Conservation (phyloP, 1,140 invertebrate species). For the Campoletis sonorensis region DNA sequence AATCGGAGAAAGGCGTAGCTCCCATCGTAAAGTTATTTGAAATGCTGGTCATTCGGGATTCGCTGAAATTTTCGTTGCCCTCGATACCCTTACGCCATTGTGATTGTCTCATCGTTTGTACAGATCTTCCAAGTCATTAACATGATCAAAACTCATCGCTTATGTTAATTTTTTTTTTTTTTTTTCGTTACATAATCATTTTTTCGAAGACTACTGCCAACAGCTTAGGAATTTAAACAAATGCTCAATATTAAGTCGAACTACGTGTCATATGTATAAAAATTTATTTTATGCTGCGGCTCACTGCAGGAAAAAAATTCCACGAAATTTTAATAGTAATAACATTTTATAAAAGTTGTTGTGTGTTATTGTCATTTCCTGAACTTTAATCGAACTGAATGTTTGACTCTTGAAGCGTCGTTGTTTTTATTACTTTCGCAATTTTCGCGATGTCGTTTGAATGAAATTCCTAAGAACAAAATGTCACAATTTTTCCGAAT, state of each 20-base stretch:
- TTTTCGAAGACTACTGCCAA: slow-evolving; percentile 5
- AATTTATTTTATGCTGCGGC: not conserved
- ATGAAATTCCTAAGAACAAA: too few relatives aligned
- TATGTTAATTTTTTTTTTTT: slow-evolving; percentile 1
- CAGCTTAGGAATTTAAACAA: not conserved
- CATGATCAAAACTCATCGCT: slow-evolving; percentile 27
- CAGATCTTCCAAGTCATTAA: slow-evolving; percentile 34
- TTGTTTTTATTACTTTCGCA: too few relatives aligned
- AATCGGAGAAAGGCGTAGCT: not conserved
- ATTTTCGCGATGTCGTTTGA: too few relatives aligned
- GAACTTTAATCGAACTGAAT: not conserved
- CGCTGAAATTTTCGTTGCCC: not conserved
- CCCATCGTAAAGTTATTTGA: not conserved
- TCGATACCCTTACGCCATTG: slow-evolving; percentile 21
- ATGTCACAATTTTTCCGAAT: too few relatives aligned
- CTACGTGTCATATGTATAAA: not conserved
- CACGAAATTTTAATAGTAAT: slow-evolving; percentile 26
- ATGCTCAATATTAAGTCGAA: not conserved
- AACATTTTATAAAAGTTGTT: not conserved
- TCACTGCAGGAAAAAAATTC: not conserved
- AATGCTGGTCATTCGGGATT: not conserved
- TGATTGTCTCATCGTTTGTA: slow-evolving; percentile 43
- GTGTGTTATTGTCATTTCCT: not conserved
- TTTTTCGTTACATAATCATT: not conserved
- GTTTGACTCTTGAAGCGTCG: not conserved